A percentile compares a stretch with the other conserved stretches of the same genome.
Conservation (phyloP, 2,113 vertebrate genomes). For the Pachyramphus minor region DNA sequence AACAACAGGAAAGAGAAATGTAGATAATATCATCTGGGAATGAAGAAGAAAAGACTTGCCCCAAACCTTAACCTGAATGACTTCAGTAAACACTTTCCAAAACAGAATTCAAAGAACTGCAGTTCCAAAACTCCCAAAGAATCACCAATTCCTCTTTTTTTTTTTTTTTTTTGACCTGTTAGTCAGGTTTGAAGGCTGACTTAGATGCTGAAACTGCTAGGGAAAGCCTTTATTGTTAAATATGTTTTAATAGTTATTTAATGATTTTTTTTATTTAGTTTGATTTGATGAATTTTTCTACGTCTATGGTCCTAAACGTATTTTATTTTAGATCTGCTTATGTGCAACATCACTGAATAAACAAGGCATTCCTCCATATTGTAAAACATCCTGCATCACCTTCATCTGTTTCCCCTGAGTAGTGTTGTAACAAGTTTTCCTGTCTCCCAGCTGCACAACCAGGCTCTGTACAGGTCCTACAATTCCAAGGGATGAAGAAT, state of each 20-base stretch:
- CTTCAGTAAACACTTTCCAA: neutral
- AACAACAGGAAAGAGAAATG: neutral
- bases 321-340: neutral
- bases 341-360: neutral
- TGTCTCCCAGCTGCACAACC: neutral
- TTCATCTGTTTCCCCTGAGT: fast-evolving
- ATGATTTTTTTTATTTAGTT: neutral
- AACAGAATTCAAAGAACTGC: neutral
- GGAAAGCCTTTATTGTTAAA: neutral
- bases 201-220: neutral
- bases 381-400: neutral
- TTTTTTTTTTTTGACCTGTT: neutral
- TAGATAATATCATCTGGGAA: neutral
- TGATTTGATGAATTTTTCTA: neutral
- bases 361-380: neutral
- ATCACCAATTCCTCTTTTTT: neutral
- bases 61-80: neutral
- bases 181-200: neutral
- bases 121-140: neutral
- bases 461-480: neutral
- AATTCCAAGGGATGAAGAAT: neutral
- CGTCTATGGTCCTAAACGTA: neutral
- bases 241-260: neutral
- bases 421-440: neutral
- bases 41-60: neutral